phyloP scores from a whole-genome alignment of 2,113 vertebrate genomes.

The Erythrolamprus reginae region DNA sequence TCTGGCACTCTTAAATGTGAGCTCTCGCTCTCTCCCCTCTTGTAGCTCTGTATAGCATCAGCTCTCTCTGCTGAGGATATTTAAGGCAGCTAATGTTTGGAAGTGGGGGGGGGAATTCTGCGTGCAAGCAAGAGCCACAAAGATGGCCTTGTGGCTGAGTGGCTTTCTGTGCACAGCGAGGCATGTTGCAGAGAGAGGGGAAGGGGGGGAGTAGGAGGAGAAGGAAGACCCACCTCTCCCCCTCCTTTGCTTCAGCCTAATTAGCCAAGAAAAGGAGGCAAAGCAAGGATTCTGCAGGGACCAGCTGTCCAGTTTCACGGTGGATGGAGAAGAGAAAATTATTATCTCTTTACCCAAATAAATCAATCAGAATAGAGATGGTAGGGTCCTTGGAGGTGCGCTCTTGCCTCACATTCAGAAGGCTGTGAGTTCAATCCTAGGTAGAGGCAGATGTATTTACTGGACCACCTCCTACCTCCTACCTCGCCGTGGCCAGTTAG shows the following conservation, averaged over 20 bases:
- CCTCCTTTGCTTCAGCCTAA: not conserved
- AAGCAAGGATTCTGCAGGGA: not conserved
- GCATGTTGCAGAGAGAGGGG: not conserved
- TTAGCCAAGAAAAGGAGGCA: conserved; percentile 14
- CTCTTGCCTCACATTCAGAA: too few relatives aligned
- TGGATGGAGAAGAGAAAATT: not conserved
- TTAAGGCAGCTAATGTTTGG: conserved; percentile 12
- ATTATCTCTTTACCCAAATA: not conserved
- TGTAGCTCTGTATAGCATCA: not conserved
- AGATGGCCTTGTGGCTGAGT: not conserved
- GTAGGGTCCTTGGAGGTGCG: not conserved
- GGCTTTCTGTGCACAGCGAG: not conserved
- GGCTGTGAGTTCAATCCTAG: too few relatives aligned
- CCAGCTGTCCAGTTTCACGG: not conserved
- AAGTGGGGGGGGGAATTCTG: not conserved
- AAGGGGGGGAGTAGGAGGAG: too few relatives aligned
- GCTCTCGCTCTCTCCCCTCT: not conserved
- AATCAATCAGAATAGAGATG: not conserved
- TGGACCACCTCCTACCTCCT: too few relatives aligned
- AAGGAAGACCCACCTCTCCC: not conserved
- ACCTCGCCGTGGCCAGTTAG: too few relatives aligned
- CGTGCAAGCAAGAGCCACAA: not conserved
- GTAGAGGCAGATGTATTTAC: too few relatives aligned
- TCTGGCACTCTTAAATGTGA: not conserved
- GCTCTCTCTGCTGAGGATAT: not conserved